Percentiles rank a stretch among this genome's conserved stretches.
phyloP scores from a whole-genome alignment of 37 sponge, comb jelly and placozoan species.

The Crambe crambe region DNA sequence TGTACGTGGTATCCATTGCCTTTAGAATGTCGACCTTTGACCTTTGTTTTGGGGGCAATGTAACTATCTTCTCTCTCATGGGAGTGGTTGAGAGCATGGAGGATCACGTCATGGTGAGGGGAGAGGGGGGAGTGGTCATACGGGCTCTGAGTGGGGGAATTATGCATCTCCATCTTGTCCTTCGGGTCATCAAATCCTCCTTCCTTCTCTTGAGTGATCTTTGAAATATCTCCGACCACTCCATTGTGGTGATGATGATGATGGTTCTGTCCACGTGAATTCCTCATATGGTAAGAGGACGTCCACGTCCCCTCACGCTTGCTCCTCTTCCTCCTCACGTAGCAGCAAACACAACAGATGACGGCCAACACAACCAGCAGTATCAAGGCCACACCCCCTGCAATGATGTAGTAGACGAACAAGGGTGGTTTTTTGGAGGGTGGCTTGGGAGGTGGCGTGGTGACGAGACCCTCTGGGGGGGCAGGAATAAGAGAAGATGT shows the following conservation, averaged over 20 bases:
- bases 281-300: not conserved
- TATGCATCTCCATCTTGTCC: not conserved
- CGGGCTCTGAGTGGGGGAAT: not conserved
- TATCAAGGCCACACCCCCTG: not conserved
- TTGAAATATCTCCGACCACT: not conserved
- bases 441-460: not conserved
- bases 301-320: not conserved
- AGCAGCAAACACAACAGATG: not conserved
- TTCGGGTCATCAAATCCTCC: slow-evolving; percentile 6
- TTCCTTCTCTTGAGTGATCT: not conserved
- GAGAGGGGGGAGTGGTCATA: not conserved
- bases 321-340: not conserved
- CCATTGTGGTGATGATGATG: not conserved
- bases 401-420: slow-evolving; percentile 2
- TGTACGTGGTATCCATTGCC: not conserved
- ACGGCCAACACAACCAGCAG: not conserved
- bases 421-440: not conserved
- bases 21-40: not conserved
- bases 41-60: not conserved
- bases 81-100: not conserved
- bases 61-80: not conserved
- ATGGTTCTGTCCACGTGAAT: not conserved
- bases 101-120: not conserved
- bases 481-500: not conserved
- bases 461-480: not conserved